Conservation (phyloP, 2,888 invertebrate genomes). For the Leucophenga montana region DNA sequence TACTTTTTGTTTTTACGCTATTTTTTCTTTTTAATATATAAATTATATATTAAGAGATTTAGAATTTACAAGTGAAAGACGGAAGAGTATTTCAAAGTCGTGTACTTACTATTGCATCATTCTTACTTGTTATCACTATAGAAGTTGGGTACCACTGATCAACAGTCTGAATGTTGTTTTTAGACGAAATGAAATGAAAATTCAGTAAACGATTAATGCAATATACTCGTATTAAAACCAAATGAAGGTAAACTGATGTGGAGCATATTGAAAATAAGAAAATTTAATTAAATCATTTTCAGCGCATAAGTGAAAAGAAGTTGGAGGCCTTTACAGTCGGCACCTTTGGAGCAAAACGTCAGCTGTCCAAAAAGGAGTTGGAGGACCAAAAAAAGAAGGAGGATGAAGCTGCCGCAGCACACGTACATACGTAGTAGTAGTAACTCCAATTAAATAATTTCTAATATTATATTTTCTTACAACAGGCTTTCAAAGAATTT, state of each 20-base stretch:
- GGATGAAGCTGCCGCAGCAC: constrained; percentile 92
- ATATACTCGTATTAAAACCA: background rate
- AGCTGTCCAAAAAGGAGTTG: constrained; percentile 85
- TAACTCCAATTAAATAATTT: background rate
- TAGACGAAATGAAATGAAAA: background rate
- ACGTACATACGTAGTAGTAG: constrained; percentile 80
- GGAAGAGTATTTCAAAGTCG: too few species aligned
- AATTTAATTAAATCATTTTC: background rate
- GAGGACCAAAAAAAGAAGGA: constrained; percentile 91
- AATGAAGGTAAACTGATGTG: constrained; percentile 33
- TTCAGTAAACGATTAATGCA: background rate
- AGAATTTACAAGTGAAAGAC: too few species aligned
- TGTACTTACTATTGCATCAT: too few species aligned
- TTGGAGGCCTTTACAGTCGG: constrained; percentile 84
- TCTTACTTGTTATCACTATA: too few species aligned
- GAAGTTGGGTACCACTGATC: background rate
- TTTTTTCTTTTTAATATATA: too few species aligned
- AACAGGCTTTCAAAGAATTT: constrained; percentile 94
- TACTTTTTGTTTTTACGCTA: too few species aligned
- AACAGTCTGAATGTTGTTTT: background rate
- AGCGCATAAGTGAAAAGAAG: constrained; percentile 82
- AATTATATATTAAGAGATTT: too few species aligned
- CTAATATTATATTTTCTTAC: background rate
- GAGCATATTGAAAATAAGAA: background rate
- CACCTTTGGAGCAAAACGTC: constrained; percentile 79